Conservation (phyloP, 2,888 invertebrate genomes). For the Ophion ventricosus region DNA sequence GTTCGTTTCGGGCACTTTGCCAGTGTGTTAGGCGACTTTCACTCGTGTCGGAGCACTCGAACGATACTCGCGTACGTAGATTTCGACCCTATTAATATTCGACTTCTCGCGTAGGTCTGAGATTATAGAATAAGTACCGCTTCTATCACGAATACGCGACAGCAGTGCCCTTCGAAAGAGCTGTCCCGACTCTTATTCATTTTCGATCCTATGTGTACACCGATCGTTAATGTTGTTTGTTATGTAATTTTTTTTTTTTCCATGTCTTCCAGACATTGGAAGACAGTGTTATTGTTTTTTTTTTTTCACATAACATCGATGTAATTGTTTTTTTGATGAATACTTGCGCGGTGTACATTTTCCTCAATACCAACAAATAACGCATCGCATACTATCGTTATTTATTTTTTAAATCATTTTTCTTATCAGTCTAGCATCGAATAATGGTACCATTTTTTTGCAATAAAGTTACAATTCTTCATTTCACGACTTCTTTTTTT, state of each 20-base stretch:
- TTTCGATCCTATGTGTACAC: not conserved
- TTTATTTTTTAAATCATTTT: too few species aligned
- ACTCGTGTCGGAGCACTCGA: slow-evolving; percentile 15
- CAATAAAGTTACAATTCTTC: not conserved
- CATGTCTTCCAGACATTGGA: not conserved
- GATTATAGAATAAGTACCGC: not conserved
- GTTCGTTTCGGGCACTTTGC: slow-evolving; percentile 46
- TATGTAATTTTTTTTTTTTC: slow-evolving; percentile 55
- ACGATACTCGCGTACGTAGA: slow-evolving; percentile 40
- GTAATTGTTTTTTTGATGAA: not conserved
- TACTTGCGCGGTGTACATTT: not conserved
- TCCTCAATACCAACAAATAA: not conserved
- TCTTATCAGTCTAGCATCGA: not conserved
- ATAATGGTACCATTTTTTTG: not conserved
- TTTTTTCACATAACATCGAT: not conserved
- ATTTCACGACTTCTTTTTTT: not conserved
- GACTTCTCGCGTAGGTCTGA: slow-evolving; percentile 2
- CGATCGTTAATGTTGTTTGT: slow-evolving; percentile 24
- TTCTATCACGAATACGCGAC: not conserved
- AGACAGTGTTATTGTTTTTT: slow-evolving; percentile 8
- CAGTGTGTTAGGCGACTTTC: slow-evolving; percentile 34
- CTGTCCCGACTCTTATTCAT: not conserved
- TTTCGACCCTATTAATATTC: not conserved
- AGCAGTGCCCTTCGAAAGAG: not conserved
- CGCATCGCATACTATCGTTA: not conserved